Percentiles rank a stretch among this genome's conserved stretches.
Conservation (phyloP, 2,113 vertebrate genomes). For the Indicator maculatus region DNA sequence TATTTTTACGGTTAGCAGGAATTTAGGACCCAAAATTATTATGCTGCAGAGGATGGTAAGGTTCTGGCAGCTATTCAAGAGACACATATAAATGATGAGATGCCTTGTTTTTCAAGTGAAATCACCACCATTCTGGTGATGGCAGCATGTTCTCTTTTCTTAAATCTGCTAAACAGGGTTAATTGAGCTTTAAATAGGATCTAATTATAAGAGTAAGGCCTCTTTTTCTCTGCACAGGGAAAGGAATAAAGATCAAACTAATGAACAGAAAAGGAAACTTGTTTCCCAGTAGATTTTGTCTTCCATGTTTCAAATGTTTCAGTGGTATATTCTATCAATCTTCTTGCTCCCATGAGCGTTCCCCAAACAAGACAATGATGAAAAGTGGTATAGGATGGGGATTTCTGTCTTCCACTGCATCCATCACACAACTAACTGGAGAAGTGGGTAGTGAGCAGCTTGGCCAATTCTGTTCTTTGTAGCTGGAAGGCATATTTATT, state of each 20-base stretch:
- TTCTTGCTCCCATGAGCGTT: not conserved
- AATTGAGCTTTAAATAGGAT: constrained; percentile 28
- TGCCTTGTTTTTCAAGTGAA: not conserved
- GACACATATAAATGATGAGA: constrained; percentile 18
- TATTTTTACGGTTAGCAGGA: constrained; percentile 95
- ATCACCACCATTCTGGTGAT: not conserved
- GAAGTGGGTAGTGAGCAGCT: not conserved
- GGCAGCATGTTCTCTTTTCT: not conserved
- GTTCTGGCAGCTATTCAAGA: constrained; percentile 25
- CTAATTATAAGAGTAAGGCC: not conserved
- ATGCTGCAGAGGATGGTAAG: constrained; percentile 96
- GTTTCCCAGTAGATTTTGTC: not conserved
- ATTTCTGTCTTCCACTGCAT: not conserved
- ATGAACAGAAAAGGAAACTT: not conserved
- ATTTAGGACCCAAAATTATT: constrained; percentile 96
- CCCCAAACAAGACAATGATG: not conserved
- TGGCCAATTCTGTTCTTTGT: not conserved
- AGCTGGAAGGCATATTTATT: not conserved
- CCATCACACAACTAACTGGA: not conserved
- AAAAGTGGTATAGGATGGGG: not conserved
- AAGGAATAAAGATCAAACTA: not conserved
- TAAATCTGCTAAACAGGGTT: not conserved
- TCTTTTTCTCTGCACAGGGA: not conserved
- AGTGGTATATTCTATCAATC: not conserved
- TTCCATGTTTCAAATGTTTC: not conserved